Percentiles rank a stretch among this genome's conserved stretches.
Conservation (phyloP, 1,140 invertebrate genomes). For the Hyphantria cunea region DNA sequence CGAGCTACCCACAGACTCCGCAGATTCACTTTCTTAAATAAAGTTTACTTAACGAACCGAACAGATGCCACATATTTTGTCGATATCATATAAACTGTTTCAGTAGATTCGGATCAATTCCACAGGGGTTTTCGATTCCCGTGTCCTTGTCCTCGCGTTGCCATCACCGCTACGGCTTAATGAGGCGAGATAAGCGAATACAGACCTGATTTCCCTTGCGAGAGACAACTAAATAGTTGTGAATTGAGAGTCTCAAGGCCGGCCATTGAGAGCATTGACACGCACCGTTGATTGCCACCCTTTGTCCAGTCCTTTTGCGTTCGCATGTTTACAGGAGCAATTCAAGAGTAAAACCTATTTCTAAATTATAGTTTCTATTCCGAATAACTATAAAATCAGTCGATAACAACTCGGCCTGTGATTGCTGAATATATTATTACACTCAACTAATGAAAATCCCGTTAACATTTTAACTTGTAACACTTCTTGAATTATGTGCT, state of each 20-base stretch:
- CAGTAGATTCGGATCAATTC: conserved; percentile 32
- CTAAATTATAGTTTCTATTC: conserved; percentile 1
- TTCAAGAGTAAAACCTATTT: not conserved
- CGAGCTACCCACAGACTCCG: not conserved
- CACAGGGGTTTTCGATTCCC: conserved; percentile 33
- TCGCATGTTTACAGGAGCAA: not conserved
- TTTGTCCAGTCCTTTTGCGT: conserved; percentile 11
- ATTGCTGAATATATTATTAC: not conserved
- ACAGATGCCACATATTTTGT: not conserved
- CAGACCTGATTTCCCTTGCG: conserved; percentile 65
- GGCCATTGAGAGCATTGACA: conserved; percentile 42
- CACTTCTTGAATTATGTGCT: conserved; percentile 19
- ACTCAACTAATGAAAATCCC: conserved; percentile 16
- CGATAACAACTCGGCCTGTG: not conserved
- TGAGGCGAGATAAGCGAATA: conserved; percentile 69
- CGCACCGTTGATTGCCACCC: conserved; percentile 25
- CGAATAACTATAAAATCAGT: conserved; percentile 1
- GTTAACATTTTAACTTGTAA: conserved; percentile 22
- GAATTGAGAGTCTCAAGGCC: conserved; percentile 33
- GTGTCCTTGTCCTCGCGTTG: conserved; percentile 50
- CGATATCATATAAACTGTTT: conserved; percentile 19
- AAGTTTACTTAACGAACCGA: not conserved
- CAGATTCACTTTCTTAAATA: not conserved
- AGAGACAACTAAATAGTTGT: conserved; percentile 52
- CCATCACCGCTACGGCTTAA: conserved; percentile 47